Evolutionary conservation across 2,113 vertebrate genomes (phyloP), one percentile per base, ranked within the genome.

Genomic region (Anhinga anhinga): DNA sequence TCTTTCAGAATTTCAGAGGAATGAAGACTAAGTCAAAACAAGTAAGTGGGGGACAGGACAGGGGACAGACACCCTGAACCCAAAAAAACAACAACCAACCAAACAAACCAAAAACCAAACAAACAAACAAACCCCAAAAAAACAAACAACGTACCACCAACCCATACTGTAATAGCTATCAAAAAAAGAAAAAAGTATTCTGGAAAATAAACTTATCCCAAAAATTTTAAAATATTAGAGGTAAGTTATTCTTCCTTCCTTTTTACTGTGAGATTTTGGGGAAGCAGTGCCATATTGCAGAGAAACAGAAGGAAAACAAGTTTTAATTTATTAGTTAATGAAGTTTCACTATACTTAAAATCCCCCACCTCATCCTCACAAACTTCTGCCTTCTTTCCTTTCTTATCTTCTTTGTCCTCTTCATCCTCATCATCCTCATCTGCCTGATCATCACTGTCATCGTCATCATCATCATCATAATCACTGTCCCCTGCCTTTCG

Each of bases 371-470:
- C 99, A 74, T 99, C 99, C 53, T 99, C 99, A 96, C 98, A 99
- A 45, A 98, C 97, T 92, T 99, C 99, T 9, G 97, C 74, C 97
- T 99, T 99, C 96, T 99, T 99, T 82, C 98, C 98, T 94, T 99
- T 99, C 96, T 99, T 99, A 47, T 98, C 98, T 36, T 99, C 99
- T 91, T 99, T 99, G 70, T 98, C 98, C 40, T 98, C 98, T 29
- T 99, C 99, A 1, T 99, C 99, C 1, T 99, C 99, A 4, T 99
- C 99, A 5, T 99, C 99, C 27, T 99, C 99, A 59, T 99, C 99
- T 4, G 98, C 99, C 86, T 98, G 98, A 44, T 99, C 99, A 93
- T 99, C 99, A 1, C 99, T 99, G 3, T 99, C 98, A 0, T 98
- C 98, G 0, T 98, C 99, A 0, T 99, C 99, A 0, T 99, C 99